phyloP scores from a whole-genome alignment of 2,888 invertebrate genomes.

The Cinara cedri region DNA sequence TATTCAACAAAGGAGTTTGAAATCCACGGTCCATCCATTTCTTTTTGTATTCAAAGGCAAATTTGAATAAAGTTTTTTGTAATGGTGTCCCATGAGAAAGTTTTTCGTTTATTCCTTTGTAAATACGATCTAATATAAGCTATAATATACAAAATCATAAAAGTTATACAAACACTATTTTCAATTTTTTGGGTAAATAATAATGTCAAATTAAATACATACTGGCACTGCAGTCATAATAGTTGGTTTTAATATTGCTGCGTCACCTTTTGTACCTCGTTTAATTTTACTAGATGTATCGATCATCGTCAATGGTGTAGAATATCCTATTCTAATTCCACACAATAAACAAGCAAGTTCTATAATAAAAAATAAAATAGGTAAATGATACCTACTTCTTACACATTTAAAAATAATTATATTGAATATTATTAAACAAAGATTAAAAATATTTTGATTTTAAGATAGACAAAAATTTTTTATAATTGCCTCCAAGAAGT shows the following conservation, averaged over 20 bases:
- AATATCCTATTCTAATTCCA: slow-evolving; percentile 94
- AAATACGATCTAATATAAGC: slow-evolving; percentile 96
- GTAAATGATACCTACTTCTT: not conserved
- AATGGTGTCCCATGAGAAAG: slow-evolving; percentile 81
- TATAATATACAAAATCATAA: slow-evolving; percentile 63
- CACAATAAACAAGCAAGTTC: slow-evolving; percentile 63
- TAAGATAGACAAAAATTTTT: not conserved
- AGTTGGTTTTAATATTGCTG: slow-evolving; percentile 87
- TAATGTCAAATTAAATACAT: slow-evolving; percentile 62
- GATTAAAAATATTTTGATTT: not conserved
- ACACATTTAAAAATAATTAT: not conserved
- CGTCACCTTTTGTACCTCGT: slow-evolving; percentile 93
- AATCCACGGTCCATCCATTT: slow-evolving; percentile 84
- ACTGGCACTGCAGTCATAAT: slow-evolving; percentile 97
- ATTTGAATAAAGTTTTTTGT: slow-evolving; percentile 85
- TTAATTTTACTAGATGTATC: slow-evolving; percentile 95
- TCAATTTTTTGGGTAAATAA: not conserved
- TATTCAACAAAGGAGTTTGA: slow-evolving; percentile 78
- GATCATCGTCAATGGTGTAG: slow-evolving; percentile 90
- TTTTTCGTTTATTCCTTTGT: slow-evolving; percentile 93
- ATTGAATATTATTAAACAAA: not conserved
- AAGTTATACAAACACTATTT: no score
- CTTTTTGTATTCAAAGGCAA: slow-evolving; percentile 92
- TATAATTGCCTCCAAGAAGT: slow-evolving; percentile 74
- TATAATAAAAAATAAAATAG: slow-evolving; percentile 57